Evolutionary conservation across 2,888 invertebrate genomes (phyloP).

Genomic region (Tenthredo notha): DNA sequence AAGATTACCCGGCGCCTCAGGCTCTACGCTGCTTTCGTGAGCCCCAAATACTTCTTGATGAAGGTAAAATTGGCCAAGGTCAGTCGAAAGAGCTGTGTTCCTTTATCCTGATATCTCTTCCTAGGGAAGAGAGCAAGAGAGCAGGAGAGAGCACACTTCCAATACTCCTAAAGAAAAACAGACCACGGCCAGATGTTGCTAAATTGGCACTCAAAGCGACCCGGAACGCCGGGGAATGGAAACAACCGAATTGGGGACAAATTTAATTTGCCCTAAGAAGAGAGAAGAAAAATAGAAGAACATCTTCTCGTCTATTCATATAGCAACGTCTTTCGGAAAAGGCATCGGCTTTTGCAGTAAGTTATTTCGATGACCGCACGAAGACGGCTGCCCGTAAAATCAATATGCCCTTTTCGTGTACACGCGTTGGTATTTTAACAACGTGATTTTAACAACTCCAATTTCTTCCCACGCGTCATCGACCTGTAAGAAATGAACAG

Average conservation of each 20-base stretch:
- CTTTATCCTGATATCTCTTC: constrained; percentile 32
- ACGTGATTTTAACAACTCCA: constrained; percentile 66
- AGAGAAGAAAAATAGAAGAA: constrained; percentile 42
- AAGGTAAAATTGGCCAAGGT: constrained; percentile 45
- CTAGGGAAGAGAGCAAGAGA: constrained; percentile 7
- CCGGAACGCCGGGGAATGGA: constrained; percentile 63
- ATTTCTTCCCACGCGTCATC: constrained; percentile 66
- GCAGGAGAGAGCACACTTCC: constrained; percentile 55
- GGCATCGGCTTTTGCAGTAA: neutral
- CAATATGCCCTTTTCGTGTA: constrained; percentile 12
- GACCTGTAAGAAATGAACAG: constrained; percentile 60
- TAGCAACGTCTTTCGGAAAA: neutral
- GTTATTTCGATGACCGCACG: constrained; percentile 8
- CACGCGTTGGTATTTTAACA: constrained; percentile 66
- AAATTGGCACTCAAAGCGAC: constrained; percentile 70
- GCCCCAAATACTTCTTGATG: constrained; percentile 43
- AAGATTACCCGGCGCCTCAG: constrained; percentile 29
- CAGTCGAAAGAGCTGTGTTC: constrained; percentile 23
- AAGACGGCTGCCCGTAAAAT: constrained; percentile 20
- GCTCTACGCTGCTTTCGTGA: constrained; percentile 11
- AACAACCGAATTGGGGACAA: constrained; percentile 70
- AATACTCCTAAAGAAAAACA: constrained; percentile 69
- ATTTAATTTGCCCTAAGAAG: constrained; percentile 68
- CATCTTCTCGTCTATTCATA: constrained; percentile 31
- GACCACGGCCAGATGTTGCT: constrained; percentile 70